phyloP scores from a whole-genome alignment of 2,797 vertebrate genomes.

The Carapus acus region DNA sequence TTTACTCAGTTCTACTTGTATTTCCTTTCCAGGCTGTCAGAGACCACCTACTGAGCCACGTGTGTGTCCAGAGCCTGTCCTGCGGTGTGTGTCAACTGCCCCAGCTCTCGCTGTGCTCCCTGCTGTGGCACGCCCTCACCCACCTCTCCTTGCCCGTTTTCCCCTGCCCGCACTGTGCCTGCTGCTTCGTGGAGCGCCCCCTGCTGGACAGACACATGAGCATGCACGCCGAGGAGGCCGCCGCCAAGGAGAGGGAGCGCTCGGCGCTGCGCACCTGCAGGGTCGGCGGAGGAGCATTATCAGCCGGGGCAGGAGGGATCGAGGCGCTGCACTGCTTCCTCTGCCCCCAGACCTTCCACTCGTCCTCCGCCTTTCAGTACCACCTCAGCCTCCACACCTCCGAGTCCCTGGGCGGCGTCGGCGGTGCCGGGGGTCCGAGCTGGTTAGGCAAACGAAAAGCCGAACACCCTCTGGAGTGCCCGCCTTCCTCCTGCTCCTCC shows the following conservation, averaged over 20 bases:
- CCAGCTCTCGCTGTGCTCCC: constrained; percentile 82
- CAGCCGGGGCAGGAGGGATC: constrained; percentile 40
- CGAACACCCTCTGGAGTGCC: constrained; percentile 72
- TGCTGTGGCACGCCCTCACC: constrained; percentile 88
- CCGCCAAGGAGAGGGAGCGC: constrained; percentile 62
- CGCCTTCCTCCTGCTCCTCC: constrained; percentile 54
- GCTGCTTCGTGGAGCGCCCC: constrained; percentile 78
- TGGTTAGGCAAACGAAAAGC: constrained; percentile 79
- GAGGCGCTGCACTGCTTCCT: constrained; percentile 84
- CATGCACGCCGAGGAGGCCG: constrained; percentile 73
- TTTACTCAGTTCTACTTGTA: too few species aligned
- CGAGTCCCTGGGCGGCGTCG: constrained; percentile 26
- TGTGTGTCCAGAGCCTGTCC: constrained; percentile 79
- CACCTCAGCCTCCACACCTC: constrained; percentile 85
- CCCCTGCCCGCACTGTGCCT: constrained; percentile 85
- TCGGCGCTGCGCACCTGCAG: constrained; percentile 31
- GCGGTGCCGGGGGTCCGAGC: constrained; percentile 17
- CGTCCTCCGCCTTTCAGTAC: constrained; percentile 82
- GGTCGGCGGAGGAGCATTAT: background rate
- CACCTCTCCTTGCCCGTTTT: constrained; percentile 85
- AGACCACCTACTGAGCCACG: constrained; percentile 83
- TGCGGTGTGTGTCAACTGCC: constrained; percentile 84
- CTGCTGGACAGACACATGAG: constrained; percentile 78
- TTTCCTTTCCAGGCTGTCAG: constrained; percentile 67
- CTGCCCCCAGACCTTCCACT: constrained; percentile 85